These are phyloP conservation scores for Meloidogyne hapla DNA, from an alignment of 1,140 invertebrate species.

Conservation along the genomic window DNA sequence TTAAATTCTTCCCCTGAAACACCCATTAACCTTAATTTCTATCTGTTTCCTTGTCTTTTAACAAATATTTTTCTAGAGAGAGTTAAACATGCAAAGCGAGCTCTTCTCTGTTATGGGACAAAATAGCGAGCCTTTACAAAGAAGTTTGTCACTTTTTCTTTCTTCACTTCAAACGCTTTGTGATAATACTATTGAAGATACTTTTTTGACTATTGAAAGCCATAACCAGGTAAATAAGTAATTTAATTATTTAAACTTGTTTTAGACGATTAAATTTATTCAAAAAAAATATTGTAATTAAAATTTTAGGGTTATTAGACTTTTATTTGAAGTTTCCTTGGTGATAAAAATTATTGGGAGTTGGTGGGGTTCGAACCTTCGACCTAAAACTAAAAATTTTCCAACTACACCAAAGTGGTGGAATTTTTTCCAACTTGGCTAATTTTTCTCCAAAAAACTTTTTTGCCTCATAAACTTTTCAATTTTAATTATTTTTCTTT, in stretches of 20 bases:
- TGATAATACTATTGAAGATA: slow-evolving; percentile 2
- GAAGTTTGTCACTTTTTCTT: neutral
- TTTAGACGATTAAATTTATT: too few relatives aligned
- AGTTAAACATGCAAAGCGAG: neutral
- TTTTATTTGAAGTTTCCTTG: too few relatives aligned
- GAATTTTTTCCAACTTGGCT: too few relatives aligned
- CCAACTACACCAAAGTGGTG: too few relatives aligned
- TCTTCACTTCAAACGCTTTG: neutral
- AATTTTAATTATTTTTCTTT: neutral
- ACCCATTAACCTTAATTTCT: too few relatives aligned
- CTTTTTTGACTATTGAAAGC: slow-evolving; percentile 5
- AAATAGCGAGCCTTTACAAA: neutral
- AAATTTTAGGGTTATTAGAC: too few relatives aligned
- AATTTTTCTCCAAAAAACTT: too few relatives aligned
- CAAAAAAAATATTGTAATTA: too few relatives aligned
- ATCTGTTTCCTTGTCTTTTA: too few relatives aligned
- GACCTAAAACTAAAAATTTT: too few relatives aligned
- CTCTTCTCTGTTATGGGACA: neutral
- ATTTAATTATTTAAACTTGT: neutral
- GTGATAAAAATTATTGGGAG: neutral
- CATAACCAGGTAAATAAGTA: neutral
- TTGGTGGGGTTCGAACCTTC: too few relatives aligned
- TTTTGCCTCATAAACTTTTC: too few relatives aligned
- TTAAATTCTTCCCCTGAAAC: neutral
- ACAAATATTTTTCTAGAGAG: neutral